Conservation (phyloP, 2,888 invertebrate species). For the Rhagophthalmus giganteus region DNA sequence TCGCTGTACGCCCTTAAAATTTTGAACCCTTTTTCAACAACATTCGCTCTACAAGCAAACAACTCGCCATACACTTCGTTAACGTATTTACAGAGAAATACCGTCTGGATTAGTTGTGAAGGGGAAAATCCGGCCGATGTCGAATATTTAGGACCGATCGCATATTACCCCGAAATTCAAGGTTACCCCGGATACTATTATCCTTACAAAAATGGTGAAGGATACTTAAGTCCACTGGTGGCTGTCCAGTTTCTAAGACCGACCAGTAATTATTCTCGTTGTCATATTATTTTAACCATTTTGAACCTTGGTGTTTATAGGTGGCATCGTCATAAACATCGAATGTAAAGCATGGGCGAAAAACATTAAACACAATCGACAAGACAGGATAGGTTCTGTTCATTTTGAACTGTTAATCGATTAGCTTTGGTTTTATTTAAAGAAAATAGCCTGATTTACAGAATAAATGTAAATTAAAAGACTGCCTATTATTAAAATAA, state of each 20-base stretch:
- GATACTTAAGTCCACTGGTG: constrained; percentile 86
- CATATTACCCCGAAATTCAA: constrained; percentile 73
- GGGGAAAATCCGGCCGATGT: constrained; percentile 92
- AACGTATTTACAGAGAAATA: constrained; percentile 73
- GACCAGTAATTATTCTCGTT: constrained; percentile 65
- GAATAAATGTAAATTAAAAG: constrained; percentile 1
- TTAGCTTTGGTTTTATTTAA: constrained; percentile 27
- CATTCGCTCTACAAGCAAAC: no score
- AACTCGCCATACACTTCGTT: no score
- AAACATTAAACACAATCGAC: constrained; percentile 64
- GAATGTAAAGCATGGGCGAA: constrained; percentile 69
- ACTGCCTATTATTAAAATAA: constrained; percentile 7
- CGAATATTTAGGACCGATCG: constrained; percentile 85
- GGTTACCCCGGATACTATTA: constrained; percentile 90
- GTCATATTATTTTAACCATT: constrained; percentile 49
- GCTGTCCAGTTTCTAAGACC: constrained; percentile 85
- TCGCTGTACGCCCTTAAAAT: no score
- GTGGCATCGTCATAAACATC: constrained; percentile 60
- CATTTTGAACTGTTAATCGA: constrained; percentile 68
- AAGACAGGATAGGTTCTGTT: constrained; percentile 65
- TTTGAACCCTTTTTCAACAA: no score
- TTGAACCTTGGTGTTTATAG: no score
- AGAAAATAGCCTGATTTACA: background rate
- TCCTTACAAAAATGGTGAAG: constrained; percentile 83
- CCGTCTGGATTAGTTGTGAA: constrained; percentile 90